Evolutionary conservation across 2,888 invertebrate genomes (phyloP), one percentile per base, ranked within the genome.

Genomic region (Leptogaster cylindrica): DNA sequence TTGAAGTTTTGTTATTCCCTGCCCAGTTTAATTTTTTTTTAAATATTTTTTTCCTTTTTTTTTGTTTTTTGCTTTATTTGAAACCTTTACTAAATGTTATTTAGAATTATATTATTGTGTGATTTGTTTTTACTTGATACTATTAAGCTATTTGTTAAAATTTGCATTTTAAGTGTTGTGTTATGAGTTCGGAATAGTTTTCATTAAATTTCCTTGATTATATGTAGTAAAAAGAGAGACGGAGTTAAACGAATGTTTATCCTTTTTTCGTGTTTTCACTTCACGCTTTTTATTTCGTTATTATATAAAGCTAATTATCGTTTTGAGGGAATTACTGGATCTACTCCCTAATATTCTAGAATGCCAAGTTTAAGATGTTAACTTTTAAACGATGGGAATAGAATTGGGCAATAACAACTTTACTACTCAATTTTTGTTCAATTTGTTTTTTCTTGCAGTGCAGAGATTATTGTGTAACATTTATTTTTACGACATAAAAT

Each of bases 1-100:
- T 58, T 58, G 25, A 27, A 44, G 27, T 63, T 51, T 68, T 71
- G 67, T 73, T 72, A 66, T 71, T 73, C 73, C 73, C 72, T 73
- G 72, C 72, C 71, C 70, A 72, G 67, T 72, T 71, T 68, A 72
- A 66, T 69, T 66, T 64, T 70, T 39, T 64, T 63, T 68, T 44
- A n/a, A n/a, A n/a, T n/a, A n/a, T n/a, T n/a, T n/a, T n/a, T n/a
- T n/a, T n/a, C n/a, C n/a, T n/a, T 25, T 39, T 66, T 65, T 55
- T 65, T 55, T 51, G 44, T 52, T 36, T 12, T 50, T 66, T 69
- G 41, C 20, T 52, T 69, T 61, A 58, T 52, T 50, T 70, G 70
- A 70, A 70, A 70, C 70, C 70, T 68, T 68, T 70, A 65, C 66
- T 68, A 66, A 66, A 68, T 66, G 20, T 61, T 70, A 61, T 69